Conservation (phyloP, 1,140 invertebrate genomes). For the Eubasilissa regina region DNA sequence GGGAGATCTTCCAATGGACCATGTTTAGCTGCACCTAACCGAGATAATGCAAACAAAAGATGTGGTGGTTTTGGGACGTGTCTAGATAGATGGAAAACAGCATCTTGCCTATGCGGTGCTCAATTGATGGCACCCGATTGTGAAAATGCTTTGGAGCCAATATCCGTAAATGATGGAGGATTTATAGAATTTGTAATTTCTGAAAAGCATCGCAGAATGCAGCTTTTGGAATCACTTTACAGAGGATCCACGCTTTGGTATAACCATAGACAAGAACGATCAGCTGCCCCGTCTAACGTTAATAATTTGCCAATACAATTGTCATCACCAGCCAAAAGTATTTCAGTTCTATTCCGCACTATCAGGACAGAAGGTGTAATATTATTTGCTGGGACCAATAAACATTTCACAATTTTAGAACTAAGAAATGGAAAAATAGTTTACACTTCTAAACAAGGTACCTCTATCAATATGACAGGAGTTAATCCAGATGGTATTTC, state of each 20-base stretch:
- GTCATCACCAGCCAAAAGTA: conserved; percentile 75
- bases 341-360: conserved; percentile 89
- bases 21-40: conserved; percentile 70
- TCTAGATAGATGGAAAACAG: conserved; percentile 86
- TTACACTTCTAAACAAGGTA: conserved; percentile 84
- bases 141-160: conserved; percentile 81
- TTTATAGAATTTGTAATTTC: conserved; percentile 87
- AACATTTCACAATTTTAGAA: conserved; percentile 89
- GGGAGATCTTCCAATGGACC: conserved; percentile 76
- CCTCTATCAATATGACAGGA: conserved; percentile 87
- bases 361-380: conserved; percentile 83
- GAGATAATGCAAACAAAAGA: conserved; percentile 66
- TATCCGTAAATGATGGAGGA: conserved; percentile 83
- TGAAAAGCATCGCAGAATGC: conserved; percentile 88
- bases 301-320: conserved; percentile 61
- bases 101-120: conserved; percentile 80
- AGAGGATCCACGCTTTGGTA: conserved; percentile 81
- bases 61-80: conserved; percentile 83
- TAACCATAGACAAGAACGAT: conserved; percentile 66
- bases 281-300: conserved; percentile 61
- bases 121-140: conserved; percentile 85
- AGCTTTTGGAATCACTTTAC: conserved; percentile 85
- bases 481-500: conserved; percentile 73
- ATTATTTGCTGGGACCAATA: conserved; percentile 87
- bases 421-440: conserved; percentile 80